Percentiles rank a stretch among this genome's conserved stretches.
phyloP scores from a whole-genome alignment of 2,888 invertebrate species.

The Ashinkailepas kermadecensis region DNA sequence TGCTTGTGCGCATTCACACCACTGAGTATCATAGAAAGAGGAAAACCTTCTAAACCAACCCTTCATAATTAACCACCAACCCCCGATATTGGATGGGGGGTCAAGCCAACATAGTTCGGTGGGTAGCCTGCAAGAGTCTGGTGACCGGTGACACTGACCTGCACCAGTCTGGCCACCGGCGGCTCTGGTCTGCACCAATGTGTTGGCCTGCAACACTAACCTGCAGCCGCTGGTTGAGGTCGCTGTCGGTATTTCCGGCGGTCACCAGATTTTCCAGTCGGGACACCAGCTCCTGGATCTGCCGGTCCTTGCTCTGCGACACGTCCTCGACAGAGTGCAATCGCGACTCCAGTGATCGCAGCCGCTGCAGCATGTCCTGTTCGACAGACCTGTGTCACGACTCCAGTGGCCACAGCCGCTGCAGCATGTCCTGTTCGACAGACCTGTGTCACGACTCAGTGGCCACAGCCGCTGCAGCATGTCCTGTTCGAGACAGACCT shows the following conservation, averaged over 20 bases:
- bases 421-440: neutral
- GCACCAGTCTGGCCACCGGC: too few relatives aligned
- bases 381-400: neutral
- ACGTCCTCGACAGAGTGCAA: neutral
- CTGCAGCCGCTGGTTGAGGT: neutral
- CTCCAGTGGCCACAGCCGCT: neutral
- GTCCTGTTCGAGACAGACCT: neutral
- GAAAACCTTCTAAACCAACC: too few relatives aligned
- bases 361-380: slow-evolving; percentile 10
- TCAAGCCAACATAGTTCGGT: too few relatives aligned
- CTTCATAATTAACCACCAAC: too few relatives aligned
- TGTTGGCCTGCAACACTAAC: neutral
- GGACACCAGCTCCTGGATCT: slow-evolving; percentile 13
- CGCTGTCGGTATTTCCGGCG: neutral
- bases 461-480: neutral
- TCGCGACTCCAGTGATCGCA: neutral
- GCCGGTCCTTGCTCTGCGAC: slow-evolving; percentile 20
- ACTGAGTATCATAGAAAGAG: too few relatives aligned
- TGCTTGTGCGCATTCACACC: too few relatives aligned
- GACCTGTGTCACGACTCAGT: too few relatives aligned
- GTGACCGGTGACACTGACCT: too few relatives aligned
- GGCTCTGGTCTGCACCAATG: too few relatives aligned
- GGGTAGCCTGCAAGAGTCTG: too few relatives aligned
- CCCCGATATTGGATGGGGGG: too few relatives aligned
- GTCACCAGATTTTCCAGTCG: neutral